Evolutionary conservation across 2,888 invertebrate genomes (phyloP), one percentile per base, ranked within the genome.

Genomic region (Trypoxylon attenuatum): DNA sequence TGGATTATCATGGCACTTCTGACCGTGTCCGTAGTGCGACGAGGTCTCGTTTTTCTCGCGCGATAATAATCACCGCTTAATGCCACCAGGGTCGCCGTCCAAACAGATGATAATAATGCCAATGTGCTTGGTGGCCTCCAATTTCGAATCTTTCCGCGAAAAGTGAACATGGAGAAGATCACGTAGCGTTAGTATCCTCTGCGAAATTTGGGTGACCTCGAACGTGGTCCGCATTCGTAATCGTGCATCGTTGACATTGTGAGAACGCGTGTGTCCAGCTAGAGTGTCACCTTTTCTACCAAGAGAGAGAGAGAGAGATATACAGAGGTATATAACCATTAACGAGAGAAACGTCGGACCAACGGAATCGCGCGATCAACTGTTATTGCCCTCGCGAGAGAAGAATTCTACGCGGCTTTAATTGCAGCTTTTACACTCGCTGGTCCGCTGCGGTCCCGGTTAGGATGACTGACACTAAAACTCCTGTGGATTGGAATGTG

Each of bases 131-230:
- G 22, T 8, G 21, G 22, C 43, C 65, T 39, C 29, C 19, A 1
- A 10, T 29, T 18, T 53, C 22, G 19, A 49, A 27, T 49, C 39
- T 54, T 46, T 21, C n/a, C 43, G 13, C 1, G 25, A 33, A 41
- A 57, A 39, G 16, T 47, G 29, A 15, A 39, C 22, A 51, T 53
- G 38, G 25, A 39, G 51, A 41, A n/a, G n/a, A n/a, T n/a, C n/a
- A n/a, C n/a, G n/a, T n/a, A n/a, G n/a, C n/a, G n/a, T n/a, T n/a
- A n/a, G n/a, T n/a, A n/a, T n/a, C n/a, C n/a, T 45, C 59, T 42
- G 46, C 41, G 49, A 68, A 71, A 66, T 73, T 71, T 59, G 41
- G 63, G 59, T 69, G 71, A 69, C 66, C 73, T 71, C 73, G 61
- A 63, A 73, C 65, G 73, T 73, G 73, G 29, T n/a, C 47, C 4